Base-by-base conservation (phyloP, 92 coral and sea anemone genomes). In the Plumapathes pennacea region DNA sequence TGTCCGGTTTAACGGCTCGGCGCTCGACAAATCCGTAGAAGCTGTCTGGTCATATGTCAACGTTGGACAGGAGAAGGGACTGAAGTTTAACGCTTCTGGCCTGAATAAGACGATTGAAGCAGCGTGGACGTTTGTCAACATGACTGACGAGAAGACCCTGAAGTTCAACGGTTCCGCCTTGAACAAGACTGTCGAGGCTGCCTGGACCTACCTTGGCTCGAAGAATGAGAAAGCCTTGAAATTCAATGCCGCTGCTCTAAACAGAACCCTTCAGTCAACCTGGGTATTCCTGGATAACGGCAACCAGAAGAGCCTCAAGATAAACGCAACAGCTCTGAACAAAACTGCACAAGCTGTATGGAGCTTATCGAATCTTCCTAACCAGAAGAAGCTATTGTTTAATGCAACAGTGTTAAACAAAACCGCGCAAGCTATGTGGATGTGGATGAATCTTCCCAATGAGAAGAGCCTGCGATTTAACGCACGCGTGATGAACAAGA, bases 321-420 rank as follows among this genome's bases (percentile, higher is more conserved):
- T 90, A 38, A 67, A 71, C 24, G 97, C 90, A n/a, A 71, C 90
- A 15, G 87, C 62, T 22, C 34, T 88, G 1, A 68, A 84, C 60
- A 88, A 69, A 49, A 78, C 88, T 22, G 26, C 84, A 33, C 76
- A 68, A 43, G 94, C 96, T 15, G 66, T 62, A 32, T 92, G 89
- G 96, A 60, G 89, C 11, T 85, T 47, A 46, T 34, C 69, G 13
- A 72, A 46, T 36, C 25, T 21, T 14, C 88, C 76, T 37, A 69
- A 84, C 14, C 82, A 88, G 42, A 84, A 64, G 57, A 77, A 69
- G 32, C 19, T 92, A 65, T 54, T 72, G 26, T 84, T 92, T 32
- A 80, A 82, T 29, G 81, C 83, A 13, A 51, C 76, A 30, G 98
- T 83, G 12, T 41, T 83, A 11, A 85, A 77, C 63, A 72, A 72